Conservation (phyloP, 2,113 vertebrate genomes). For the Danionella cerebrum region DNA sequence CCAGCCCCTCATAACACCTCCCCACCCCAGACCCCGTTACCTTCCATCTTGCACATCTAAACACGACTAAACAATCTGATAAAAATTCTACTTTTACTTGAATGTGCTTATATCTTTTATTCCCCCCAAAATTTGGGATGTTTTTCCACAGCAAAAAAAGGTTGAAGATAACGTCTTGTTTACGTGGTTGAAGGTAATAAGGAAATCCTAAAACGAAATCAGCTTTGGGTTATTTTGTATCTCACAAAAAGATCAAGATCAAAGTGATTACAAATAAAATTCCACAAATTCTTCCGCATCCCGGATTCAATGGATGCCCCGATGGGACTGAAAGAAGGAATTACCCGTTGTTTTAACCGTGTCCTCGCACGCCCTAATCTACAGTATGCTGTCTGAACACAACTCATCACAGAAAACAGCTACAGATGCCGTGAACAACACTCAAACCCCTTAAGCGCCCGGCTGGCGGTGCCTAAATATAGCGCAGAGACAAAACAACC, state of each 20-base stretch:
- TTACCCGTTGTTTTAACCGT: conserved; percentile 19
- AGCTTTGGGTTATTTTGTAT: background rate
- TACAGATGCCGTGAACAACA: background rate
- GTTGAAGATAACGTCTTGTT: background rate
- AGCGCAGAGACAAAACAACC: background rate
- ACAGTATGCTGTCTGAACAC: background rate
- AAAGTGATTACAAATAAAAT: conserved; percentile 31
- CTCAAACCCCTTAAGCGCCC: background rate
- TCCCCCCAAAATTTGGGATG: background rate
- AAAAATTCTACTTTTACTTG: too few species aligned
- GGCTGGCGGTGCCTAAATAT: background rate
- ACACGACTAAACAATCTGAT: too few species aligned
- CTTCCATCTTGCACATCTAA: too few species aligned
- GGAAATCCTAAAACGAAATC: background rate
- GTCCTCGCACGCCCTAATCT: conserved; percentile 37
- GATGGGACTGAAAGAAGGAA: conserved; percentile 6
- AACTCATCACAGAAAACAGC: background rate
- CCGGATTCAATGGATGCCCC: background rate
- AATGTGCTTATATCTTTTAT: background rate
- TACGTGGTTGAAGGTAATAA: too few species aligned
- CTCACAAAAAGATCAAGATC: background rate
- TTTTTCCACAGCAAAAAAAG: too few species aligned
- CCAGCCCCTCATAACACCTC: too few species aligned
- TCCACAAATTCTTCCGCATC: conserved; percentile 30
- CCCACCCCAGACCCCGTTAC: too few species aligned